Conservation (phyloP, 2,888 invertebrate species). For the Drosophila acutilabella region DNA sequence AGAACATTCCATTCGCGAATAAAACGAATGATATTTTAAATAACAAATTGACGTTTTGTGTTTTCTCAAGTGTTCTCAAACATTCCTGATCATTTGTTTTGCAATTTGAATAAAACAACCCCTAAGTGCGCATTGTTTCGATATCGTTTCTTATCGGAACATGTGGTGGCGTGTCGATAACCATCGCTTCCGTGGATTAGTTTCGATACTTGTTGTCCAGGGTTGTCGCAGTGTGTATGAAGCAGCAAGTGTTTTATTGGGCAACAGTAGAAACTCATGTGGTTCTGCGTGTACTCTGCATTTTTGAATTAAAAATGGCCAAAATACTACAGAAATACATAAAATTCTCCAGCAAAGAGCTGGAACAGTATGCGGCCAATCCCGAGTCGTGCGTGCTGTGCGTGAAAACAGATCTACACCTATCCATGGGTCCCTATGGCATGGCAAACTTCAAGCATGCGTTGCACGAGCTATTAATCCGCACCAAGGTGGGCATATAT, state of each 20-base stretch:
- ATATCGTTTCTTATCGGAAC: conserved; percentile 22
- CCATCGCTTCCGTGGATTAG: neutral
- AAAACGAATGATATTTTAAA: conserved; percentile 45
- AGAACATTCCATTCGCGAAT: conserved; percentile 46
- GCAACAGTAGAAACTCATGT: conserved; percentile 59
- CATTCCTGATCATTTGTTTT: conserved; percentile 13
- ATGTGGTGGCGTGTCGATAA: neutral
- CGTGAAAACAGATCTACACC: conserved; percentile 85
- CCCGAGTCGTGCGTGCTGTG: conserved; percentile 86
- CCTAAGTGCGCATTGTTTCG: conserved; percentile 12
- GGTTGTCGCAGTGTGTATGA: conserved; percentile 21
- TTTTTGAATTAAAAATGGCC: conserved; percentile 68
- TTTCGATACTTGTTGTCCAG: conserved; percentile 25
- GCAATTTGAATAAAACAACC: conserved; percentile 33
- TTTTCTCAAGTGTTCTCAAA: conserved; percentile 11
- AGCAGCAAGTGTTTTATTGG: conserved; percentile 11
- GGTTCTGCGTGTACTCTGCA: conserved; percentile 24
- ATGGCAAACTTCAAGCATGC: conserved; percentile 85
- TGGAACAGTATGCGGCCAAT: conserved; percentile 85
- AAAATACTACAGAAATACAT: conserved; percentile 82
- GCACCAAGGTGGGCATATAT: conserved; percentile 86
- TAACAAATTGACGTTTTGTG: neutral
- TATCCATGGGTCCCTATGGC: conserved; percentile 86
- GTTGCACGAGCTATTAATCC: conserved; percentile 84
- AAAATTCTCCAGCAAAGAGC: conserved; percentile 84